phyloP scores from a whole-genome alignment of 2,888 invertebrate species.

The Sclerodermus sp. region DNA sequence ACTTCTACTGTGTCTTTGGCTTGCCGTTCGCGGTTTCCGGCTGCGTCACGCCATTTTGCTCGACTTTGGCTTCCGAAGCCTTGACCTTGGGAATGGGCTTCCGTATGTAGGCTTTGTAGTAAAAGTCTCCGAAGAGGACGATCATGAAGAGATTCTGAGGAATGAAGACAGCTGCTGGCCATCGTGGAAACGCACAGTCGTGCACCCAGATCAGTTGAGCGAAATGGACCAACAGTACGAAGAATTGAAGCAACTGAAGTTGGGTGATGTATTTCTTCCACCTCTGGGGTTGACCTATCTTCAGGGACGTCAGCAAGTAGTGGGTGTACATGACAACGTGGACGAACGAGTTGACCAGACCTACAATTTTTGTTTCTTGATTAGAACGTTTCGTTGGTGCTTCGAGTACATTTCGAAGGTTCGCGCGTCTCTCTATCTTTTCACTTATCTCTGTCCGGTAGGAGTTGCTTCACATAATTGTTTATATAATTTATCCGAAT shows the following conservation, averaged over 20 bases:
- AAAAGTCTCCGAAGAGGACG: conserved; percentile 69
- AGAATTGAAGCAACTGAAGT: conserved; percentile 76
- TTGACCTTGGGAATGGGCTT: conserved; percentile 23
- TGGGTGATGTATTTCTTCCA: conserved; percentile 87
- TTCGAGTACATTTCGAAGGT: too few species aligned
- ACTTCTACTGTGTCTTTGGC: neutral
- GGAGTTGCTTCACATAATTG: too few species aligned
- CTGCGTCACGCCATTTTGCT: conserved; percentile 23
- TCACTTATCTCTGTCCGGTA: too few species aligned
- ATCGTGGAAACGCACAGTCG: conserved; percentile 65
- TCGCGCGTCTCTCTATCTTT: too few species aligned
- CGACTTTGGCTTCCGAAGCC: conserved; percentile 8
- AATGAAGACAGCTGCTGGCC: conserved; percentile 61
- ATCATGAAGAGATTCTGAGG: conserved; percentile 71
- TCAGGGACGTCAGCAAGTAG: conserved; percentile 70
- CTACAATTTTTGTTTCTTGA: conserved; percentile 50
- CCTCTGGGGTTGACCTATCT: conserved; percentile 64
- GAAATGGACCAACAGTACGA: conserved; percentile 64
- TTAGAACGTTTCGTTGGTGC: too few species aligned
- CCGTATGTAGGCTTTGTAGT: conserved; percentile 65
- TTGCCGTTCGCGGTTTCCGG: conserved; percentile 20
- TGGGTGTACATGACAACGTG: conserved; percentile 83
- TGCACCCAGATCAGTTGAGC: conserved; percentile 56
- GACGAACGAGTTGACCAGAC: conserved; percentile 72
- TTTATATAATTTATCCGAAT: too few species aligned